Conservation (phyloP, 2,888 invertebrate species). For the Agonopterix heracliana region DNA sequence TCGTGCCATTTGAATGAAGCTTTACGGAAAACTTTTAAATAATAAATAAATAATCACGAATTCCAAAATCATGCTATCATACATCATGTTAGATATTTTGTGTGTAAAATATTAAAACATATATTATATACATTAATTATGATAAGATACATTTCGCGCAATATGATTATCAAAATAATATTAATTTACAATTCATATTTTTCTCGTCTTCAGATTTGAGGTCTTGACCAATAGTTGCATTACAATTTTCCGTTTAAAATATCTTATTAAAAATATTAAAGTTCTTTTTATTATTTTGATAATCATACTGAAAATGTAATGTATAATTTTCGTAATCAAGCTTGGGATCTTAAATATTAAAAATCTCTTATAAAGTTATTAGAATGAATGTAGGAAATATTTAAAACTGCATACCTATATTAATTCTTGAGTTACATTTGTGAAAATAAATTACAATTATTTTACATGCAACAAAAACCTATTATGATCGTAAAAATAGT, state of each 20-base stretch:
- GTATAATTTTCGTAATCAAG: constrained; percentile 22
- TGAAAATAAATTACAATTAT: too few species aligned
- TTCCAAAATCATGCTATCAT: constrained; percentile 11
- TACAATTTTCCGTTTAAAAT: too few species aligned
- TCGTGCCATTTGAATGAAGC: constrained; percentile 24
- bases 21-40: constrained; percentile 11
- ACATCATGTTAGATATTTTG: constrained; percentile 16
- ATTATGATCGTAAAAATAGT: too few species aligned
- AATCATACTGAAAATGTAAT: constrained; percentile 16
- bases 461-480: too few species aligned
- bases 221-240: too few species aligned
- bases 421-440: constrained; percentile 9
- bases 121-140: constrained; percentile 3
- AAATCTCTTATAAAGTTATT: constrained; percentile 18
- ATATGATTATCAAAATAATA: too few species aligned
- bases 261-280: too few species aligned
- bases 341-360: constrained; percentile 21
- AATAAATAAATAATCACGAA: constrained; percentile 5
- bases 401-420: constrained; percentile 44
- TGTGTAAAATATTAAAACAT: constrained; percentile 17
- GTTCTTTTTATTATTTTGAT: constrained; percentile 11
- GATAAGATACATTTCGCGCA: neutral
- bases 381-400: constrained; percentile 20
- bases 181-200: too few species aligned
- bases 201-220: too few species aligned